Conservation (phyloP, 2,113 vertebrate species). For the Notothenia rossii region DNA sequence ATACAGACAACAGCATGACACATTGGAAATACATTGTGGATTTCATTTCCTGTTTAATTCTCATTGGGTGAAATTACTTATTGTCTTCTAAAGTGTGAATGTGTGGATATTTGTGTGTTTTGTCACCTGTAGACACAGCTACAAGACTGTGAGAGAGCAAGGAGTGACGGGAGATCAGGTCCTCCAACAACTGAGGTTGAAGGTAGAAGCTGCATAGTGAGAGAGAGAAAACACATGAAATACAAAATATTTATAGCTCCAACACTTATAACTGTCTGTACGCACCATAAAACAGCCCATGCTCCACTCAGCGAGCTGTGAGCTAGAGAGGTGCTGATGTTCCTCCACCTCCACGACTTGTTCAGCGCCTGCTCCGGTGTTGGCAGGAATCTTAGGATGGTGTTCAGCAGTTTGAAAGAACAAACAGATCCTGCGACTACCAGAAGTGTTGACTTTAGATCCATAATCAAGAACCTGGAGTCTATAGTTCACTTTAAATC, state of each 20-base stretch:
- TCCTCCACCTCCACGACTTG: slow-evolving; percentile 49
- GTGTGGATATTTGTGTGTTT: not conserved
- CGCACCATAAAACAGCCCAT: slow-evolving; percentile 20
- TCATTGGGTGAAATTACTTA: not conserved
- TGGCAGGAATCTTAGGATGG: slow-evolving; percentile 5
- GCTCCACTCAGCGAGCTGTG: slow-evolving; percentile 38
- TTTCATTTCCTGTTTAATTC: not conserved
- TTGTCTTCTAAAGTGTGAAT: not conserved
- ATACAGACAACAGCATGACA: too few relatives aligned
- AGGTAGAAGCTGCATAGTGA: slow-evolving; percentile 14
- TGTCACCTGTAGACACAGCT: slow-evolving; percentile 38
- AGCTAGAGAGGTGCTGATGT: slow-evolving; percentile 33
- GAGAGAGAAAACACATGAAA: not conserved
- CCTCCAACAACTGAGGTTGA: slow-evolving; percentile 17
- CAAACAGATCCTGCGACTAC: slow-evolving; percentile 27
- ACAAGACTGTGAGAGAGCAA: slow-evolving; percentile 36
- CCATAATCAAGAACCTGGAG: slow-evolving; percentile 5
- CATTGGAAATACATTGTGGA: not conserved
- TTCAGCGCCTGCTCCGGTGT: not conserved
- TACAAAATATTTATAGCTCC: not conserved
- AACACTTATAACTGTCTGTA: not conserved
- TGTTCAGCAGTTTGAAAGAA: slow-evolving; percentile 43
- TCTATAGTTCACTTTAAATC: not conserved
- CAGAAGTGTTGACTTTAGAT: slow-evolving; percentile 34
- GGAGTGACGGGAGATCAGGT: slow-evolving; percentile 34